Evolutionary conservation across 2,113 vertebrate genomes (phyloP), one percentile per base, ranked within the genome.

Genomic region (Nothoprocta pentlandii): DNA sequence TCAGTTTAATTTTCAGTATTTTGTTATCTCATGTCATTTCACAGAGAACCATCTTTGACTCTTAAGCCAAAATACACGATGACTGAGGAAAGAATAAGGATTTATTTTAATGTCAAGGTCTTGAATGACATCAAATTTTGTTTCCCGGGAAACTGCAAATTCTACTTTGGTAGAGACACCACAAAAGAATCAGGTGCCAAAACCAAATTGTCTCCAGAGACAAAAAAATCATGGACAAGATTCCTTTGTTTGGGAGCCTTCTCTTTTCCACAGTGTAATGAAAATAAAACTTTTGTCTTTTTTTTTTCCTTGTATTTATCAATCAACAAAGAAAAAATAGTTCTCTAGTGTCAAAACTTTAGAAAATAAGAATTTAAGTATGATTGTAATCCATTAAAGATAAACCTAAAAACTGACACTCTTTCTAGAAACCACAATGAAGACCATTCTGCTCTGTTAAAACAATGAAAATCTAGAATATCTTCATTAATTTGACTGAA

Each of bases 71-170:
- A 94, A 81, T 53, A 13, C 68, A 76, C 4, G 32, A 61, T 58
- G 16, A 86, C 46, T 86, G 82, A 96, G 56, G 69, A 78, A 70
- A 80, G 32, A 85, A 15, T 41, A 76, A 85, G 41, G 80, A 91
- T 67, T 20, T 21, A 89, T 93, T 92, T 89, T 67, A 73, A 83
- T 66, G 83, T 95, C 32, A 39, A 85, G 62, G 32, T 74, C 66
- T 93, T 87, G 46, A 96, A 90, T 70, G 13, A 14, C 49, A 83
- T 64, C 47, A 91, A 84, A 87, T 91, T 89, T 93, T 84, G 83
- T 95, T 96, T 86, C 93, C 90, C 91, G 86, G 88, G 90, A 93
- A 94, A 96, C 83, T 41, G n/a, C 12, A 69, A 36, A 68, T 79
- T 92, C 90, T 85, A 47, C 36, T 93, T 76, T 36, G 11, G 61